Conservation (phyloP, 92 coral and sea anemone species). For the Siderastrea radians region DNA sequence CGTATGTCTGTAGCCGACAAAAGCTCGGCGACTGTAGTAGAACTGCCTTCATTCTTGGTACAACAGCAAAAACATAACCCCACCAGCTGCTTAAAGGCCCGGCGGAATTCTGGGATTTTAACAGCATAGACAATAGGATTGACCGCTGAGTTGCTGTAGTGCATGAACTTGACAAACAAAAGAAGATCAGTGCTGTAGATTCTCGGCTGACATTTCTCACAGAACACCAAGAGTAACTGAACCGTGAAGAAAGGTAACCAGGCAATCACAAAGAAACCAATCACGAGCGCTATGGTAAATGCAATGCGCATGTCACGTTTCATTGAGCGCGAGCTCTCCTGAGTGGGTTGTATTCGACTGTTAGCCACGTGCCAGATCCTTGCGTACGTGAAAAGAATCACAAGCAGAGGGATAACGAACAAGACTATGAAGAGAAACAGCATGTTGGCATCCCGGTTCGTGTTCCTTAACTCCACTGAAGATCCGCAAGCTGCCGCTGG, state of each 20-base stretch:
- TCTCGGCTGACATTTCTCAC: slow-evolving; percentile 47
- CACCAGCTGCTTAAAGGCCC: slow-evolving; percentile 88
- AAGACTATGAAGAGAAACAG: slow-evolving; percentile 75
- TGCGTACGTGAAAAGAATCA: slow-evolving; percentile 82
- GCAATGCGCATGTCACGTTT: slow-evolving; percentile 96
- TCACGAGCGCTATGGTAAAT: slow-evolving; percentile 89
- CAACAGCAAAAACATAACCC: slow-evolving; percentile 80
- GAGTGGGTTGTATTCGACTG: slow-evolving; percentile 77
- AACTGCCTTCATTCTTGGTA: slow-evolving; percentile 32
- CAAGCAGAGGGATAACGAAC: slow-evolving; percentile 79
- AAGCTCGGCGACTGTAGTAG: slow-evolving; percentile 65
- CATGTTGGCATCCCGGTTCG: slow-evolving; percentile 68
- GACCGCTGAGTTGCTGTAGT: slow-evolving; percentile 88
- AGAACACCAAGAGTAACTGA: slow-evolving; percentile 72
- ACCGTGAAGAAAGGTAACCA: slow-evolving; percentile 90
- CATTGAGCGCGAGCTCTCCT: slow-evolving; percentile 61
- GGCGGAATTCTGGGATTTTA: slow-evolving; percentile 92
- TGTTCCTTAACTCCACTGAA: slow-evolving; percentile 36
- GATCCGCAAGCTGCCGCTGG: slow-evolving; percentile 76
- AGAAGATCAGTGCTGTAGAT: slow-evolving; percentile 46
- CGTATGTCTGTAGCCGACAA: slow-evolving; percentile 83
- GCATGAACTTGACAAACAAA: slow-evolving; percentile 85
- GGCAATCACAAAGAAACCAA: slow-evolving; percentile 85
- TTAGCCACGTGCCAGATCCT: slow-evolving; percentile 83
- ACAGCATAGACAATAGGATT: slow-evolving; percentile 92